Conservation (phyloP, 2,113 vertebrate genomes). For the Pseudopodoces humilis region DNA sequence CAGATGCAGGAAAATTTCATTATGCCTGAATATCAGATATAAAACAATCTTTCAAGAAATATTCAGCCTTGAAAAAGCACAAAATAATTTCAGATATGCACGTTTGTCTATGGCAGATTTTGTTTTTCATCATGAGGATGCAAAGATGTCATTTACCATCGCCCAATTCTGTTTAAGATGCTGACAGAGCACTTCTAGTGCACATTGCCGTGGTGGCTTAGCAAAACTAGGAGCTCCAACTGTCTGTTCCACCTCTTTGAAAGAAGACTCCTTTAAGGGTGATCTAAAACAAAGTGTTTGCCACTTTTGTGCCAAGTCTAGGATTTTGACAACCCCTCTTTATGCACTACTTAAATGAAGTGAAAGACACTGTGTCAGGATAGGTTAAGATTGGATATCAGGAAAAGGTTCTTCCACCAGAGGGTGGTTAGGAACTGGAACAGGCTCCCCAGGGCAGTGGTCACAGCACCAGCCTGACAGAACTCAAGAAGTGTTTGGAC, state of each 20-base stretch:
- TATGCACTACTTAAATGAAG: background rate
- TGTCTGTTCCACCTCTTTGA: background rate
- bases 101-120: background rate
- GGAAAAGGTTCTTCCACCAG: background rate
- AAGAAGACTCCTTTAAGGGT: background rate
- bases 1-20: background rate
- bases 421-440: background rate
- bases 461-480: background rate
- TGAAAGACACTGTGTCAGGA: background rate
- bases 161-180: background rate
- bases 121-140: background rate
- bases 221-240: background rate
- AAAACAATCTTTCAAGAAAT: background rate
- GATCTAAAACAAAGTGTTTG: background rate
- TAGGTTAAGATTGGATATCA: background rate
- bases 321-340: background rate
- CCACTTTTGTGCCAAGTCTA: background rate
- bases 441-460: background rate
- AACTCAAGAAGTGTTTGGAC: background rate
- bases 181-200: background rate
- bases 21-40: background rate
- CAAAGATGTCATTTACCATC: background rate
- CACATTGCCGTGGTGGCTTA: background rate
- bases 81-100: background rate
- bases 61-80: background rate